Evolutionary conservation across 1,140 invertebrate species (phyloP).

Genomic region (Drosophila sproati): DNA sequence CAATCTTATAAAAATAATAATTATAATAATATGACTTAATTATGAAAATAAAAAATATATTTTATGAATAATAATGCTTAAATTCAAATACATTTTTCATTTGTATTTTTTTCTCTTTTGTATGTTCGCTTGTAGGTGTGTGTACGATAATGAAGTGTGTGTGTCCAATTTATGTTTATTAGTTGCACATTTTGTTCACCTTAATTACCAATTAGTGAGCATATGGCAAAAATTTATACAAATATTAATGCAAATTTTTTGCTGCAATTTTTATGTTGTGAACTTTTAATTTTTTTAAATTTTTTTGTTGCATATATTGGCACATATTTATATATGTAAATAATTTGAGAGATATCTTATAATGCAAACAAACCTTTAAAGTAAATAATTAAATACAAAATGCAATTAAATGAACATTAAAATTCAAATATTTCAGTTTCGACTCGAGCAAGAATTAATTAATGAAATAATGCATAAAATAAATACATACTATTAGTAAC

Average conservation of each 20-base stretch:
- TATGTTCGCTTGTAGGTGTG: conserved; percentile 3
- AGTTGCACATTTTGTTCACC: conserved; percentile 6
- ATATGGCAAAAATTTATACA: conserved; percentile 15
- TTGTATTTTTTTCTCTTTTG: conserved; percentile 20
- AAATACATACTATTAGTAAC: conserved; percentile 66
- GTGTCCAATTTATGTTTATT: conserved; percentile 32
- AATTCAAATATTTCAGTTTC: conserved; percentile 4
- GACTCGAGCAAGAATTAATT: conserved; percentile 28
- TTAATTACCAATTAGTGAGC: conserved; percentile 3
- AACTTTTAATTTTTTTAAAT: neutral
- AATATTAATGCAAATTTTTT: conserved; percentile 33
- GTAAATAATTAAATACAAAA: conserved; percentile 26
- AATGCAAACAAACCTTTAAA: conserved; percentile 11
- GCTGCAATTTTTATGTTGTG: conserved; percentile 22
- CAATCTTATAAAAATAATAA: conserved; percentile 8
- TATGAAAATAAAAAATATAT: conserved; percentile 28
- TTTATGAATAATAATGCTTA: conserved; percentile 37
- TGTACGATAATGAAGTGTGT: conserved; percentile 13
- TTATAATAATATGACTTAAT: conserved; percentile 18
- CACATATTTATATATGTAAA: conserved; percentile 41
- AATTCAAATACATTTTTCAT: conserved; percentile 17
- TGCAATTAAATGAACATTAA: conserved; percentile 38
- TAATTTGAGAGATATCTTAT: conserved; percentile 30
- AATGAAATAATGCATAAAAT: conserved; percentile 22
- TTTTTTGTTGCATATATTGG: neutral